Evolutionary conservation across 2,888 invertebrate genomes (phyloP), one percentile per base, ranked within the genome.

Genomic region (Drosophila anceps): DNA sequence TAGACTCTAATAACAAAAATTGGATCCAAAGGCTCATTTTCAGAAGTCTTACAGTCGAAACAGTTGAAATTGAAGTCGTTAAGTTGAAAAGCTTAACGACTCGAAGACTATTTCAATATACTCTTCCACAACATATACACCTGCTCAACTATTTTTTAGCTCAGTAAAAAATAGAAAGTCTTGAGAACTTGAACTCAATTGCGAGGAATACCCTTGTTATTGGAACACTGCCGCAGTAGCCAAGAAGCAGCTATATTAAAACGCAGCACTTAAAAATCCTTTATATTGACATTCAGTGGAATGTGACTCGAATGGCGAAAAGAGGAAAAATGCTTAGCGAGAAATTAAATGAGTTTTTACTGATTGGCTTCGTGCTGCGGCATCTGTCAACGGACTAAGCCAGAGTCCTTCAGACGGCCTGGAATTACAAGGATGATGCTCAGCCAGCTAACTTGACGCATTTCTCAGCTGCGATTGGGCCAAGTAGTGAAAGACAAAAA

Each of bases 301-400:
- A 63, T 12, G 27, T 35, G 12, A 20, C 61, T 29, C 13, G 62
- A 37, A 37, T 31, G 41, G 59, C 31, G 8, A 46, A 13, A 58
- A 15, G 24, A 13, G 44, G 7, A 8, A 7, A 24, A 24, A 44
- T 13, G 44, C 15, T 44, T 15, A 24, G n/a, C 29, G 10, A 6
- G 48, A 60, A 70, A 54, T 39, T 50, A 60, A 71, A 55, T 51
- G 51, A 41, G n/a, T 39, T 64, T 62, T 41, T 55, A 20, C 59
- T 73, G 67, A 77, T 73, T 78, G 70, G 68, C 62, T 73, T 62
- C 48, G 67, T 70, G 63, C 68, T 63, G 64, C 50, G 44, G 64
- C 41, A 57, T 57, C 57, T 57, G 50, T 46, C 35, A 60, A 48
- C 39, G 35, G 43, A 20, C 15, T 53, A 46, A 9, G 24, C 33